These are phyloP conservation scores for Drosophila anomelani DNA, from an alignment of 2,888 invertebrate genomes.

Conservation along the genomic window DNA sequence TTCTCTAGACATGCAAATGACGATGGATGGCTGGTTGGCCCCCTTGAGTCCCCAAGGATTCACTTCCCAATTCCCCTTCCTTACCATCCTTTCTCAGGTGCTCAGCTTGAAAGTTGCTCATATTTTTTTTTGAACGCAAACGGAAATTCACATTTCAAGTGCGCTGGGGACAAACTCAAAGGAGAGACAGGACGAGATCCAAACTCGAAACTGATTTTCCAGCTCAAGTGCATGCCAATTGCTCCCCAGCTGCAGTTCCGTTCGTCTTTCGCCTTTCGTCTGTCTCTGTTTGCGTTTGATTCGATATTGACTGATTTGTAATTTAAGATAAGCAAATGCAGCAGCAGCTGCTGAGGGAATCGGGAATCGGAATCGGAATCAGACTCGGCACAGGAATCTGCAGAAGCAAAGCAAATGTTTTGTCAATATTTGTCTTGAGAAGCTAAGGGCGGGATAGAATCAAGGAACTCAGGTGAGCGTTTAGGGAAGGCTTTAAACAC, in stretches of 20 bases:
- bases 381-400: slow-evolving; percentile 9
- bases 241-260: slow-evolving; percentile 30
- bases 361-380: slow-evolving; percentile 9
- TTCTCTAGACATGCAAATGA: slow-evolving; percentile 37
- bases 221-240: slow-evolving; percentile 43
- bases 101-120: slow-evolving; percentile 13
- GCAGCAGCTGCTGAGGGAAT: slow-evolving; percentile 36
- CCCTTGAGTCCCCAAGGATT: slow-evolving; percentile 6
- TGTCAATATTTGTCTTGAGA: slow-evolving; percentile 73
- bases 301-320: slow-evolving; percentile 79
- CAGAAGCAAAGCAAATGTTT: slow-evolving; percentile 61
- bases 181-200: slow-evolving; percentile 11
- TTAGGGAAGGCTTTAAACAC: slow-evolving; percentile 24
- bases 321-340: slow-evolving; percentile 79
- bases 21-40: slow-evolving; percentile 10
- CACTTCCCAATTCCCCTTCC: neutral
- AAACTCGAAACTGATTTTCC: slow-evolving; percentile 39
- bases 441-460: slow-evolving; percentile 13
- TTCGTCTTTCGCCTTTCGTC: slow-evolving; percentile 6
- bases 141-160: slow-evolving; percentile 26
- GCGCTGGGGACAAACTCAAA: slow-evolving; percentile 16
- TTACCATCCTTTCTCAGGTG: neutral
- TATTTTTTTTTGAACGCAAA: slow-evolving; percentile 12
- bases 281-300: slow-evolving; percentile 70
- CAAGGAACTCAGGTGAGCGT: slow-evolving; percentile 23